Base-by-base conservation (phyloP, 2,888 invertebrate genomes). In the Lithophane semibrunnea region DNA sequence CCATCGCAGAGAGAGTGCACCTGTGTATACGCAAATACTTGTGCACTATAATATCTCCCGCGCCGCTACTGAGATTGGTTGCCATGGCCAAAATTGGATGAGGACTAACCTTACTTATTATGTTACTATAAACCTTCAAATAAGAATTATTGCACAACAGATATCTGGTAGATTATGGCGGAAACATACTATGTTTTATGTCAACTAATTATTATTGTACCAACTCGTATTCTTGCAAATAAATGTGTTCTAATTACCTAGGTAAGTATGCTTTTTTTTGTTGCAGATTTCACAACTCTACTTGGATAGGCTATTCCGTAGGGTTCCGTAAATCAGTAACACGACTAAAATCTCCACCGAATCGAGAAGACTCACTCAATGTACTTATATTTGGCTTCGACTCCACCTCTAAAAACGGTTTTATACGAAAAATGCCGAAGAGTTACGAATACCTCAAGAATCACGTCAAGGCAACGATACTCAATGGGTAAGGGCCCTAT, bases 331-430 rank as follows among this genome's bases (percentile, higher is more conserved):
- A 85, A 0, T 70, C 88, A 0, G 88, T 91, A 4, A 67, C 79
- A 3, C 83, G 87, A 3, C 75, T 77, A 0, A 60, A 82, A 0
- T 56, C 88, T 0, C 91, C 91, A 0, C 77, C 75, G 0, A 87
- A 89, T 0, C 80, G 91, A 13, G 90, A 90, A 47, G 83, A 92
- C 8, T 84, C 89, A 1, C 37, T 93, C 64, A 98, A 98, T 92
- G 97, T 99, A 0, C 93, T 99, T 0, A 98, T 99, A 96, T 97
- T 99, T 83, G 99, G 99, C 0, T 98, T 98, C 89, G 99, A 99
- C 94, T 99, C 99, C 0, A 94, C 99, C 1, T 98, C 99, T 0
- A 97, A 98, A 69, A 98, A 98, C 94, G 98, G 98, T 2, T 98
- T 98, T 89, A 98, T 98, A 67, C 96, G 99, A 52, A 98, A 98